Base-by-base conservation (phyloP, 1,140 invertebrate genomes). In the Heliconius hewitsoni region DNA sequence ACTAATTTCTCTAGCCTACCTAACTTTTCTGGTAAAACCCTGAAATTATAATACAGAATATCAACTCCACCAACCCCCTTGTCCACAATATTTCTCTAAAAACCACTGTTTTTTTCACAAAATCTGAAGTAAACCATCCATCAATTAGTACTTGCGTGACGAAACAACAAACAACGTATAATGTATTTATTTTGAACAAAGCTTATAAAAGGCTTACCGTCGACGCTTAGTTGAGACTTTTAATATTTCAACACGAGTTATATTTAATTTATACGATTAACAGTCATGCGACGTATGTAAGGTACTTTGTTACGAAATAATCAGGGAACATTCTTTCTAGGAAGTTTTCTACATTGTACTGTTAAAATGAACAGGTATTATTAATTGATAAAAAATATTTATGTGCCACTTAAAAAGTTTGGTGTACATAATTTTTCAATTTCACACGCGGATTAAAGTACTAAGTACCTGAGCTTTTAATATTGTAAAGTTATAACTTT, bases 141-240 rank as follows among this genome's bases (percentile, higher is more conserved):
- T 83, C 81, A 83, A 80, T 83, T 83, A 83, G 73, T 71, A 39
- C n/a, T 70, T 78, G 81, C 81, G 81, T 81, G 81, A 83, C 81
- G 72, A 81, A 81, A 74, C 76, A 77, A 80, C 79, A 77, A 80
- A 78, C 81, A 80, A 82, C 78, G 55, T 77, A 82, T 78, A 82
- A 77, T 77, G 81, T 81, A 83, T 81, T 80, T 76, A 80, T 83
- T 83, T 82, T 83, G 79, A 83, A 83, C 81, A 83, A 74, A 74
- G 75, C 37, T 74, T 80, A 82, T 80, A 80, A 82, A 82, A 76
- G 81, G 81, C 81, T 83, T 83, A 74, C 74, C 74, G 75, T 50
- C 60, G 70, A 78, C 73, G 75, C 73, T 80, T 77, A 74, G 76
- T 78, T 81, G 73, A 78, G 42, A 79, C 71, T 83, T 82, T 80